A percentile compares a stretch with the other conserved stretches of the same genome.
Conservation (phyloP, 1,140 invertebrate genomes). For the Drosophila hydei region DNA sequence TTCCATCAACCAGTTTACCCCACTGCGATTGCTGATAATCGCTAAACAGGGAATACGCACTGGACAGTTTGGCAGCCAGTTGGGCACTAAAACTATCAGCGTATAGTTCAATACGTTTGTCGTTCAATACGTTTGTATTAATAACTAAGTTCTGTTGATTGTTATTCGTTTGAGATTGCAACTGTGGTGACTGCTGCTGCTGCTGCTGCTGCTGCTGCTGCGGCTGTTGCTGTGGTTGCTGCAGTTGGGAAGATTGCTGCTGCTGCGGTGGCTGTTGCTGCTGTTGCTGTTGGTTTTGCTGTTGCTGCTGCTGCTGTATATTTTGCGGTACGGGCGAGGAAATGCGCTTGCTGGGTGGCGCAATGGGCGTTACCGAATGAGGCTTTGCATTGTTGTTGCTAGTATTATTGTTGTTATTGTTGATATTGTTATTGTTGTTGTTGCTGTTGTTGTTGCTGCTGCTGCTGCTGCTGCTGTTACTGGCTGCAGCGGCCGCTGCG, state of each 20-base stretch:
- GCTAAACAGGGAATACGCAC: constrained; percentile 92
- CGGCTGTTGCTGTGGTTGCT: constrained; percentile 28
- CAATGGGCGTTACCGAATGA: constrained; percentile 68
- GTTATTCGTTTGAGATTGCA: constrained; percentile 22
- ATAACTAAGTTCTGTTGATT: constrained; percentile 64
- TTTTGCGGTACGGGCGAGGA: constrained; percentile 48
- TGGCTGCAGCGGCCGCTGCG: constrained; percentile 56
- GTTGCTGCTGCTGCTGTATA: constrained; percentile 17
- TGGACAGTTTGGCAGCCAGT: constrained; percentile 72
- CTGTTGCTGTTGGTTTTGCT: constrained; percentile 7
- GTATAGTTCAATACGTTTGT: constrained; percentile 55
- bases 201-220: constrained; percentile 36
- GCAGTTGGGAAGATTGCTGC: constrained; percentile 10
- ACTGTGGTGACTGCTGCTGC: constrained; percentile 30
- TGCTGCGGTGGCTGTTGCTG: constrained; percentile 32
- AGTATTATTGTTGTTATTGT: constrained; percentile 8
- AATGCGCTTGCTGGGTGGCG: constrained; percentile 64
- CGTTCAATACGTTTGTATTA: constrained; percentile 63
- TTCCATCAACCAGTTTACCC: constrained; percentile 84
- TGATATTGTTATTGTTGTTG: constrained; percentile 21
- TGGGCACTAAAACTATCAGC: constrained; percentile 68
- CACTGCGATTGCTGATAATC: constrained; percentile 87
- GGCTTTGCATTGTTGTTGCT: constrained; percentile 42
- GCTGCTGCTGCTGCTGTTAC: constrained; percentile 48
- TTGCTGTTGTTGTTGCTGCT: constrained; percentile 39